Base-by-base conservation (phyloP, 2,113 vertebrate species). In the Gavia stellata region DNA sequence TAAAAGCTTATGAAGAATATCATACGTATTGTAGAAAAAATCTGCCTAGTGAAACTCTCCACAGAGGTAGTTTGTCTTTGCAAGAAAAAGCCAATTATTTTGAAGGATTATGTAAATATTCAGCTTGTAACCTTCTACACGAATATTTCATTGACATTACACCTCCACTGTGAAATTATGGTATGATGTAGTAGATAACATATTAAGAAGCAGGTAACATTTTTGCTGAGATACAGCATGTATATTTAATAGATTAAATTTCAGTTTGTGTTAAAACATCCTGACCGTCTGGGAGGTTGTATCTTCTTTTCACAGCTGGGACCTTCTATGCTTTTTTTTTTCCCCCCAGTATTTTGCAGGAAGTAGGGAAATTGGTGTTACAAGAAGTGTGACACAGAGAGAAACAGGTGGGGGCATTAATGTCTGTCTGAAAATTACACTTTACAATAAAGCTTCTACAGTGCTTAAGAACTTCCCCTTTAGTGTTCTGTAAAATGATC, bases 61-160 rank as follows among this genome's bases (percentile, higher is more conserved):
- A 86, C 73, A 84, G 49, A 90, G 68, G 62, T 73, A 94, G 40
- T 87, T 96, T 94, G 13, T 83, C 73, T 93, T 95, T 92, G 34
- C 42, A 95, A 95, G 55, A 92, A 89, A 97, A 96, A 86, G 61
- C 14, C 93, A 97, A 85, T 97, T 97, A 96, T 98, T 97, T 97
- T 97, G 92, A 96, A 91, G 40, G 36, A 96, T 89, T 96, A 89
- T 92, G 90, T 90, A 95, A 97, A 97, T 96, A 72, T 91, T 97
- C 72, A 92, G 23, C 72, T 74, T 80, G 58, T 94, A 96, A 90
- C 6, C 42, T 59, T 78, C 85, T 40, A 72, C 55, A 78, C 88
- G 79, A 88, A 40, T 90, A 36, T 95, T 75, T 96, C 81, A 71
- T 14, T 93, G 88, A 78, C 55, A 66, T 96, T 94, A 84, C 40